These are phyloP conservation scores for Diprion similis DNA, from an alignment of 1,140 invertebrate genomes.

Conservation along the genomic window DNA sequence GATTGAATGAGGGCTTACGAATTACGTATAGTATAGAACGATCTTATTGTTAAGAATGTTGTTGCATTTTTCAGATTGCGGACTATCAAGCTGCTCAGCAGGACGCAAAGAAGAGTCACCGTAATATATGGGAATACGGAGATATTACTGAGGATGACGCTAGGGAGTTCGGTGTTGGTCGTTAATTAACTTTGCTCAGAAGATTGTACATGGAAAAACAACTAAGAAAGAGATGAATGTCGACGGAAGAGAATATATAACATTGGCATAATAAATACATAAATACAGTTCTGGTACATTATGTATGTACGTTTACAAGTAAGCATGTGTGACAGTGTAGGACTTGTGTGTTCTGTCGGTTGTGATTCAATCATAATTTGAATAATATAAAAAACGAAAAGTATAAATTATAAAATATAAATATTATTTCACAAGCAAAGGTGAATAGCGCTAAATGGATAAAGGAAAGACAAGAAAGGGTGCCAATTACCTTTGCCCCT, in stretches of 20 bases:
- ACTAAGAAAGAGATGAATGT: neutral
- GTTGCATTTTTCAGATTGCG: slow-evolving; percentile 63
- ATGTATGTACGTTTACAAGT: neutral
- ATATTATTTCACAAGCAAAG: neutral
- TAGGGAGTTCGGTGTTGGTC: slow-evolving; percentile 77
- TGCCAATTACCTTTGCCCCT: neutral
- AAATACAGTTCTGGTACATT: neutral
- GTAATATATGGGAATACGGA: slow-evolving; percentile 94
- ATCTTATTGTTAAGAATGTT: too few relatives aligned
- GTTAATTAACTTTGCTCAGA: slow-evolving; percentile 15
- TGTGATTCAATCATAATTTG: neutral
- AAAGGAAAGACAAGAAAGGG: neutral
- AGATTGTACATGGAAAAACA: neutral
- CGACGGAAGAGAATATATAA: slow-evolving; percentile 2
- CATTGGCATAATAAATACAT: neutral
- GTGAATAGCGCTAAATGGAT: neutral
- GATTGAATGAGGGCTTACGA: too few relatives aligned
- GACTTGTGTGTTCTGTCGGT: slow-evolving; percentile 7
- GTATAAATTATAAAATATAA: slow-evolving; percentile 4
- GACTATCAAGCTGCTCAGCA: slow-evolving; percentile 88
- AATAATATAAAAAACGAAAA: neutral
- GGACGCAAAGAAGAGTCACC: slow-evolving; percentile 81
- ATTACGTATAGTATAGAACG: too few relatives aligned
- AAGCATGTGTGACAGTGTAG: slow-evolving; percentile 7
- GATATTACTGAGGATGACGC: slow-evolving; percentile 96